These are phyloP conservation scores for Amphipoea lucens DNA, from an alignment of 2,888 invertebrate species.

Conservation along the genomic window DNA sequence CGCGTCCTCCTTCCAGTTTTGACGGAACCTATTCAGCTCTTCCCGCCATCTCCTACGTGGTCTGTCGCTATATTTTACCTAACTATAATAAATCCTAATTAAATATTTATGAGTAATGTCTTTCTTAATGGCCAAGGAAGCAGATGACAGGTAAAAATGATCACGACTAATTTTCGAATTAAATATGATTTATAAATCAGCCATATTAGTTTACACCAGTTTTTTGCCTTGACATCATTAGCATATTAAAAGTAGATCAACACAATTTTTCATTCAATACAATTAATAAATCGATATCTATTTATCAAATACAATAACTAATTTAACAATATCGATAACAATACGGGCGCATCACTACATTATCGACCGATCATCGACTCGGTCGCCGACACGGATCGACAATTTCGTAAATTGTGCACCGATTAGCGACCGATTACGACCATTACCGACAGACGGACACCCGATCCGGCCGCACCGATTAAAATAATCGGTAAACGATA, in stretches of 20 bases:
- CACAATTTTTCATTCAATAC: too few relatives aligned
- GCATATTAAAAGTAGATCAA: constrained; percentile 16
- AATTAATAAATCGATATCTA: background rate
- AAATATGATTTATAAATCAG: constrained; percentile 35
- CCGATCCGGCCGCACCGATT: constrained; percentile 85
- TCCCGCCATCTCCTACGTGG: background rate
- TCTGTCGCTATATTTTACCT: background rate
- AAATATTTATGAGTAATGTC: constrained; percentile 25
- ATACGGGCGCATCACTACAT: constrained; percentile 77
- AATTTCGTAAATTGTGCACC: constrained; percentile 90
- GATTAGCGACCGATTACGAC: constrained; percentile 90
- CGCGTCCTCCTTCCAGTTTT: background rate
- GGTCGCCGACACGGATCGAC: constrained; percentile 89
- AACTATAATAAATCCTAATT: constrained; percentile 34
- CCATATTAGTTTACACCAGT: background rate
- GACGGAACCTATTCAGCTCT: background rate
- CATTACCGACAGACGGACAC: constrained; percentile 89
- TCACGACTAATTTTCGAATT: constrained; percentile 29
- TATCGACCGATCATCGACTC: constrained; percentile 81
- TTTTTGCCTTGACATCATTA: constrained; percentile 13
- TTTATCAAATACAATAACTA: constrained; percentile 23
- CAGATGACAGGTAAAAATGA: constrained; percentile 33
- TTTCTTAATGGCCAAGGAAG: constrained; percentile 14
- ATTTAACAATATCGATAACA: constrained; percentile 74
- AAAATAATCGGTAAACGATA: constrained; percentile 90